Evolutionary conservation across 2,113 vertebrate species (phyloP).

Genomic region (Corythornis cristatus): DNA sequence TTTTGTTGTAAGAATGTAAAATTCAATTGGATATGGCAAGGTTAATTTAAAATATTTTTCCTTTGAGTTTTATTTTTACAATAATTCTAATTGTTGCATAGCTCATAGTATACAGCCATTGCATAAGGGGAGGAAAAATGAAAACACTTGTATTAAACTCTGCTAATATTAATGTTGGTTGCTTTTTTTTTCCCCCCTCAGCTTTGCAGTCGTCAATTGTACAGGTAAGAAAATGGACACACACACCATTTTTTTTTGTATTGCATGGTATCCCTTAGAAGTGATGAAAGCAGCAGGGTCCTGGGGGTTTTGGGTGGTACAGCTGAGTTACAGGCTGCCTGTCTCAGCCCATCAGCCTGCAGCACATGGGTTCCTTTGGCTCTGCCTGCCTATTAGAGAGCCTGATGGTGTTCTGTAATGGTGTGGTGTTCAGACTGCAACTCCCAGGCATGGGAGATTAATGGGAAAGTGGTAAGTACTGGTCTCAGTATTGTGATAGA

Average conservation of each 20-base stretch:
- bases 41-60: background rate
- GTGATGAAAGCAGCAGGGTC: background rate
- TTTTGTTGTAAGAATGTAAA: background rate
- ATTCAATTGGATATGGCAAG: background rate
- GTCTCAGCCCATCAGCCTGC: background rate
- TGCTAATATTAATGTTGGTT: background rate
- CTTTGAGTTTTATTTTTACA: background rate
- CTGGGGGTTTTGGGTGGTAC: background rate
- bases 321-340: background rate
- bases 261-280: background rate
- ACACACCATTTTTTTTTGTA: background rate
- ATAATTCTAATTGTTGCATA: background rate
- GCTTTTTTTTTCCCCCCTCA: conserved; percentile 34
- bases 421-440: background rate
- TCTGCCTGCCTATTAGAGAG: background rate
- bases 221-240: conserved; percentile 82
- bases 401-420: background rate
- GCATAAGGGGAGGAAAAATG: background rate
- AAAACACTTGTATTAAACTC: background rate
- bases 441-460: background rate
- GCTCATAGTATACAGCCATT: background rate
- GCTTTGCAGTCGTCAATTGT: conserved; percentile 86
- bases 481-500: background rate
- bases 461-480: background rate
- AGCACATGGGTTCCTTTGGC: background rate